Conservation (phyloP, 2,888 invertebrate species). For the Polyploca ridens region DNA sequence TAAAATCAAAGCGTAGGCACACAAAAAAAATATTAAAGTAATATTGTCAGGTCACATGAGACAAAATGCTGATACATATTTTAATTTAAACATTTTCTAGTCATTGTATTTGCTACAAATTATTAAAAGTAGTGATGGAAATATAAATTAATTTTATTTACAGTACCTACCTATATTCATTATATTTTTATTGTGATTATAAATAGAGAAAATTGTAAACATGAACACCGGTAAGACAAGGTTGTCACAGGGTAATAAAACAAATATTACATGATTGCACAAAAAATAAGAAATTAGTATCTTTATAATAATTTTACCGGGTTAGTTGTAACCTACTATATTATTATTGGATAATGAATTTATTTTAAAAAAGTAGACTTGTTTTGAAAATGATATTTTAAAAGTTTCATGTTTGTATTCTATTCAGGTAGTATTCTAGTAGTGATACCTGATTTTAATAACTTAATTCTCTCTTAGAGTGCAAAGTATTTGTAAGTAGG, state of each 20-base stretch:
- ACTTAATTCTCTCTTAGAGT: conserved; percentile 35
- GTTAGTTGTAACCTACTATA: conserved; percentile 25
- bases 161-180: conserved; percentile 19
- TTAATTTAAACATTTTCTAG: conserved; percentile 62
- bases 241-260: conserved; percentile 70
- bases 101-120: conserved; percentile 67
- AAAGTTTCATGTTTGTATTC: conserved; percentile 26
- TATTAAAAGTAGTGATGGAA: conserved; percentile 49
- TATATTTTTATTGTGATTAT: conserved; percentile 18
- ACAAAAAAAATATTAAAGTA: neutral
- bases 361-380: too few relatives aligned
- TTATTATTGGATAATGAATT: conserved; percentile 22
- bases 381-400: conserved; percentile 10
- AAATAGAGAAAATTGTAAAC: conserved; percentile 26
- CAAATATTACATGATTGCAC: conserved; percentile 47
- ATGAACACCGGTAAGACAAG: conserved; percentile 57
- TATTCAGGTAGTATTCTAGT: conserved; percentile 15
- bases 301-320: conserved; percentile 22
- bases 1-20: neutral
- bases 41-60: conserved; percentile 1
- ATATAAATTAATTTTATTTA: conserved; percentile 41
- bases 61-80: conserved; percentile 2
- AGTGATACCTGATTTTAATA: conserved; percentile 16
- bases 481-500: conserved; percentile 50
- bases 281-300: conserved; percentile 43